Base-by-base conservation (phyloP, 2,888 invertebrate genomes). In the Latrodectus elegans region DNA sequence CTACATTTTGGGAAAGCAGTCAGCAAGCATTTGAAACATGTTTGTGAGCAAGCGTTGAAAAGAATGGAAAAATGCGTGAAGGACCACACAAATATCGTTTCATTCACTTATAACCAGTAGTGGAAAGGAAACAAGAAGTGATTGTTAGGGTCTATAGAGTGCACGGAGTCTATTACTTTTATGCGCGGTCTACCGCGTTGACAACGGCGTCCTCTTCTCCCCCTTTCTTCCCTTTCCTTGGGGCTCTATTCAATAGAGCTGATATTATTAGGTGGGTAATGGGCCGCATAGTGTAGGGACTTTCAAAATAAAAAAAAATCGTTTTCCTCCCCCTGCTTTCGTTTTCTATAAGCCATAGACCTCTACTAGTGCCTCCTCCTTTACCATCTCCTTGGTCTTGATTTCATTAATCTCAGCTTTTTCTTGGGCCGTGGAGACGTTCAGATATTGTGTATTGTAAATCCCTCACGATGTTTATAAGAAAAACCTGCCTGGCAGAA, bases 251-350 rank as follows among this genome's bases (percentile, higher is more conserved):
- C 78, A 73, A 65, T 73, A 53, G 73, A 74, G 72, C 74, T 87
- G 78, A 87, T 74, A 83, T 87, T 87, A 87, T 87, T 87, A 87
- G 78, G 68, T 12, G 74, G 82, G 77, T 81, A 87, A 87, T 87
- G 87, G 87, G 87, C 87, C 87, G 78, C 82, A 68, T 71, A 70
- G 67, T 73, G 78, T 74, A 53, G 49, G 49, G 82, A 14, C 74
- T 78, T 67, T 68, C 14, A n/a, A 64, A 64, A 12, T 11, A 64
- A 17, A 64, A 15, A 64, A 8, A 72, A 51, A 65, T 26, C 51
- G 64, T 60, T 68, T 67, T 11, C 60, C 70, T 51, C 79, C 55
- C 51, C 49, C 22, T 11, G 10, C n/a, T 11, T n/a, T 60, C 60
- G 60, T 60, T 60, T 60, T 60, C 60, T 60, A 12, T 15, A n/a